Evolutionary conservation across 2,888 invertebrate genomes (phyloP), one percentile per base, ranked within the genome.

Genomic region (Autographa pulchrina): DNA sequence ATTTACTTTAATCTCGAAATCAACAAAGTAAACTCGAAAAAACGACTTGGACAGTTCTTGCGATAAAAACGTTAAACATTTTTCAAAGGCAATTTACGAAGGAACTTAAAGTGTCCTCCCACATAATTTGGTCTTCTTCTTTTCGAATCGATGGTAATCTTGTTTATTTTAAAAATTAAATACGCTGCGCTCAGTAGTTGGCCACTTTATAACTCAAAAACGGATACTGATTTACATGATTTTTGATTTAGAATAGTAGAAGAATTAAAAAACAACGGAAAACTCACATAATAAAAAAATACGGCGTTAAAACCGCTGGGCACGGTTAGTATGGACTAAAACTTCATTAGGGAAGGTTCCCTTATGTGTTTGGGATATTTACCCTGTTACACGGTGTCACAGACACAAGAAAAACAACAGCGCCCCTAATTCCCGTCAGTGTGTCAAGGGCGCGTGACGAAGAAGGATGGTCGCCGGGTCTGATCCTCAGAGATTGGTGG

Each of bases 51-150:
- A 41, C 41, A 9, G n/a, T 2, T 56, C 25, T 43, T 38, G 32
- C 18, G 62, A 62, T 62, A 20, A 16, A 61, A 65, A 48, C 41
- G 56, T 62, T 14, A 35, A 38, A 65, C 61, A 18, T 62, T 58
- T 62, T 9, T 16, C 8, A 52, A 58, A 70, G 60, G 18, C 18
- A 62, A 35, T 38, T 32, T 16, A n/a, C 32, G 9, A 32, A 59
- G 14, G 14, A 16, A 56, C 11, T 56, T 25, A 7, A 31, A 32
- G 31, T 16, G 16, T 32, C 16, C 59, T 59, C 16, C 32, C 16
- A 32, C 32, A 32, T 2, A n/a, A 14, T 16, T n/a, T 31, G 25
- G 59, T 59, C n/a, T n/a, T n/a, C n/a, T n/a, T n/a, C n/a, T n/a
- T n/a, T n/a, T 5, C 6, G n/a, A 16, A n/a, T n/a, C n/a, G n/a